phyloP scores from a whole-genome alignment of 37 sponge, comb jelly and placozoan genomes.

The Haliclona indistincta region DNA sequence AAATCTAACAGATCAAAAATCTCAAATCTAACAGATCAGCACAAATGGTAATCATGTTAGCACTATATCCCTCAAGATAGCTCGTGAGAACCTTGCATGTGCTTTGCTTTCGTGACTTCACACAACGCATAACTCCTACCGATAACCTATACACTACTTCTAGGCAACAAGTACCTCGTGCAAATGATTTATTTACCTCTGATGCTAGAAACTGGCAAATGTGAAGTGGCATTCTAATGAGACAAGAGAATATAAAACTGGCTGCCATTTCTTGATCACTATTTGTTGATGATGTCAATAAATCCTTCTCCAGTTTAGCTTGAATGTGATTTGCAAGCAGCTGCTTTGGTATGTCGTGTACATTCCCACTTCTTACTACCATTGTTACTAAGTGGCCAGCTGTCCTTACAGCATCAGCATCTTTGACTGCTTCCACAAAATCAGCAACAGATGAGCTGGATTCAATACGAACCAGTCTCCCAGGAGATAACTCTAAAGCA shows the following conservation, averaged over 20 bases:
- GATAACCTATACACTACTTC: neutral
- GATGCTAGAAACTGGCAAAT: conserved; percentile 20
- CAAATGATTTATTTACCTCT: conserved; percentile 28
- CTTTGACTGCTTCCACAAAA: conserved; percentile 36
- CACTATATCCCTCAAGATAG: too few species aligned
- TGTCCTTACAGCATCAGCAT: conserved; percentile 12
- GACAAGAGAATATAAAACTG: conserved; percentile 31
- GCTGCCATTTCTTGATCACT: neutral
- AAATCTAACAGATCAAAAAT: neutral
- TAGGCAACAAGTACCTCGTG: neutral
- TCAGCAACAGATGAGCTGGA: conserved; percentile 26
- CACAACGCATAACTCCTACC: neutral
- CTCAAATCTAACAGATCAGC: neutral
- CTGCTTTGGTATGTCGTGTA: conserved; percentile 15
- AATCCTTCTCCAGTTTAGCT: conserved; percentile 40
- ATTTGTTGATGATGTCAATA: neutral
- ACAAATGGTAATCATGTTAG: too few species aligned
- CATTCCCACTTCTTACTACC: conserved; percentile 39
- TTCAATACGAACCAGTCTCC: conserved; percentile 27
- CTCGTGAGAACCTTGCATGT: too few species aligned
- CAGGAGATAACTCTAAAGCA: conserved; percentile 39
- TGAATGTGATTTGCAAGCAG: conserved; percentile 32
- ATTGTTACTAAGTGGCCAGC: conserved; percentile 48
- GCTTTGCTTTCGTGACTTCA: too few species aligned
- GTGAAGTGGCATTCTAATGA: conserved; percentile 51